phyloP scores from a whole-genome alignment of 2,888 invertebrate genomes.

The Liodrosophila aerea region DNA sequence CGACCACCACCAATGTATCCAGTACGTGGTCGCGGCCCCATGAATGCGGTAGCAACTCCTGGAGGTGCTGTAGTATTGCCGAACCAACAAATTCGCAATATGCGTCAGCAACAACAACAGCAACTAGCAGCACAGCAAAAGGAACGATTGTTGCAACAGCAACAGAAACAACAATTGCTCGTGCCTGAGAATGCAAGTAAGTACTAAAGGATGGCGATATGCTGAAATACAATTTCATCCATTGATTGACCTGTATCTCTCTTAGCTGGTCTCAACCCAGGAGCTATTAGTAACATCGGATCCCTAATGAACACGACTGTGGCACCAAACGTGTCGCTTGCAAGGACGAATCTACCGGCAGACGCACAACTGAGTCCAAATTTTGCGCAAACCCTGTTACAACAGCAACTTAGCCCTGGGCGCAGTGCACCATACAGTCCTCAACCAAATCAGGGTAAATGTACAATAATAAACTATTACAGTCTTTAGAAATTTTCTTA shows the following conservation, averaged over 20 bases:
- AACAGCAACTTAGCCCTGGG: slow-evolving; percentile 82
- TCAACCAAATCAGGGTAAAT: slow-evolving; percentile 80
- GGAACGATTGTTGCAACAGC: slow-evolving; percentile 89
- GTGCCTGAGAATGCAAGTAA: slow-evolving; percentile 89
- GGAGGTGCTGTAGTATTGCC: slow-evolving; percentile 73
- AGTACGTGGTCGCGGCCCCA: slow-evolving; percentile 76
- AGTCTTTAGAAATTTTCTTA: neutral
- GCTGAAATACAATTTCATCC: no score
- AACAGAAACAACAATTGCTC: slow-evolving; percentile 91
- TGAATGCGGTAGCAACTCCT: slow-evolving; percentile 78
- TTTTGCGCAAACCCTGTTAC: slow-evolving; percentile 83
- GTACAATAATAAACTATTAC: neutral
- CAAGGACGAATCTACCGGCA: slow-evolving; percentile 86
- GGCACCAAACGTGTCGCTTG: slow-evolving; percentile 94
- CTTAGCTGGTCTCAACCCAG: slow-evolving; percentile 80
- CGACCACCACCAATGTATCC: slow-evolving; percentile 82
- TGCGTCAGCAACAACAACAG: slow-evolving; percentile 77
- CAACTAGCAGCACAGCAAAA: slow-evolving; percentile 85
- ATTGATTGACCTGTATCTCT: neutral
- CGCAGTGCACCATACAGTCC: slow-evolving; percentile 82
- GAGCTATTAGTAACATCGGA: slow-evolving; percentile 87
- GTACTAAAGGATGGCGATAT: slow-evolving; percentile 18
- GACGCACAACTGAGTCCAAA: slow-evolving; percentile 86
- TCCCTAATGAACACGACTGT: slow-evolving; percentile 90
- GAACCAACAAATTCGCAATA: slow-evolving; percentile 72